Conservation (phyloP, 23 tunicate species). For the Ciona savignyi region DNA sequence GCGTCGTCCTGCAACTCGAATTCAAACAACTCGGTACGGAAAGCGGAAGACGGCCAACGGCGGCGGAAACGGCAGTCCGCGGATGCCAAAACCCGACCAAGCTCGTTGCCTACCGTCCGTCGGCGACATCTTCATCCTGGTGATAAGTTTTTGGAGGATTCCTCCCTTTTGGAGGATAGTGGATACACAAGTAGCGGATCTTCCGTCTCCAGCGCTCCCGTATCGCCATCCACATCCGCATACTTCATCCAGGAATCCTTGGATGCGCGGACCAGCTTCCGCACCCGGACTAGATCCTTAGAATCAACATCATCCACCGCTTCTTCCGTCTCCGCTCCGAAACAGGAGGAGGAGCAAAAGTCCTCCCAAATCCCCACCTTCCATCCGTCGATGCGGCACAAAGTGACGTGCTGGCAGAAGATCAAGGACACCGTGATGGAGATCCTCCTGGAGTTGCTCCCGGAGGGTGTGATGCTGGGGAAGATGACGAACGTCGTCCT, state of each 20-base stretch:
- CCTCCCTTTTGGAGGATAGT: slow-evolving; percentile 43
- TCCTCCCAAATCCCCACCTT: background rate
- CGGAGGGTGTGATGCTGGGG: slow-evolving; percentile 40
- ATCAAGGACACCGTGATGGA: slow-evolving; percentile 86
- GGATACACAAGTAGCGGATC: slow-evolving; percentile 90
- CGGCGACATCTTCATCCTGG: background rate
- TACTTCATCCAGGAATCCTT: slow-evolving; percentile 4
- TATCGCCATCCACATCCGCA: slow-evolving; percentile 40
- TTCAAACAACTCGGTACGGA: background rate
- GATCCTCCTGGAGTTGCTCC: slow-evolving; percentile 62
- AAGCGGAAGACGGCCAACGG: background rate
- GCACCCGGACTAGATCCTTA: slow-evolving; percentile 53
- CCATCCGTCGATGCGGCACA: background rate
- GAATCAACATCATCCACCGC: slow-evolving; percentile 53
- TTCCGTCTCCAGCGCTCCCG: slow-evolving; percentile 60
- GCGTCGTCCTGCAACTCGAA: background rate
- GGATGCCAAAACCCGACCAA: slow-evolving; percentile 6
- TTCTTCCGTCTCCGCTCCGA: slow-evolving; percentile 1
- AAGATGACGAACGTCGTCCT: slow-evolving; percentile 77
- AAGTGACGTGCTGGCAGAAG: slow-evolving; percentile 62
- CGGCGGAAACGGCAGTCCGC: background rate
- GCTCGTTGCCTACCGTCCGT: slow-evolving; percentile 4
- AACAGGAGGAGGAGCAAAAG: slow-evolving; percentile 9
- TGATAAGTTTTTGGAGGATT: slow-evolving; percentile 9
- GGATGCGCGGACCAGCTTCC: slow-evolving; percentile 11